Percentiles rank a stretch among this genome's conserved stretches.
These are phyloP conservation scores for Drosophila repleta DNA, from an alignment of 1,140 invertebrate species.

Conservation along the genomic window DNA sequence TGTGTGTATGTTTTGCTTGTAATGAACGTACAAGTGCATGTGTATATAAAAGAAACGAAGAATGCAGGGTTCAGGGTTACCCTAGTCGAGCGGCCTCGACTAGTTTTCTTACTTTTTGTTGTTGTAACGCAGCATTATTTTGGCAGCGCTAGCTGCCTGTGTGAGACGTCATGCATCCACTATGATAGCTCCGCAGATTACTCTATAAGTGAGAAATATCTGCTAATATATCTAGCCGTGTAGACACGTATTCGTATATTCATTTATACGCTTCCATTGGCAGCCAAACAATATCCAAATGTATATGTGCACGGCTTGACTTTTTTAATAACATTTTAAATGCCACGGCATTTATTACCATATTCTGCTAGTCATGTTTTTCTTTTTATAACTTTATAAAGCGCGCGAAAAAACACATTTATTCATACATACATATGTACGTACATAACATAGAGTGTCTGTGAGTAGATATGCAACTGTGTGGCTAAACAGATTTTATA, in stretches of 20 bases:
- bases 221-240: background rate
- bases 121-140: conserved; percentile 63
- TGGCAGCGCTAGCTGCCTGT: conserved; percentile 52
- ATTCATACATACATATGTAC: conserved; percentile 8
- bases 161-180: conserved; percentile 57
- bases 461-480: conserved; percentile 48
- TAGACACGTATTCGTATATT: conserved; percentile 27
- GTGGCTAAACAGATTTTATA: conserved; percentile 67
- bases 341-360: conserved; percentile 80
- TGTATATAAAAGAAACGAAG: too few species aligned
- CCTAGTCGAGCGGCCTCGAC: too few species aligned
- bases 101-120: too few species aligned
- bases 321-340: conserved; percentile 79
- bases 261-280: conserved; percentile 66
- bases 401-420: conserved; percentile 49
- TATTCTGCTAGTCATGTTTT: conserved; percentile 67
- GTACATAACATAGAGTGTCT: background rate
- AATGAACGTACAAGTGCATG: too few species aligned
- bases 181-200: conserved; percentile 20
- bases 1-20: too few species aligned
- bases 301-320: conserved; percentile 52
- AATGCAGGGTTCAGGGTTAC: too few species aligned
- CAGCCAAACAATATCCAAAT: conserved; percentile 69
- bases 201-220: conserved; percentile 11
- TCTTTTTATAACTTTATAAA: conserved; percentile 71